These are phyloP conservation scores for Lanistes nyassanus DNA, from an alignment of 1,140 invertebrate genomes.

Conservation along the genomic window DNA sequence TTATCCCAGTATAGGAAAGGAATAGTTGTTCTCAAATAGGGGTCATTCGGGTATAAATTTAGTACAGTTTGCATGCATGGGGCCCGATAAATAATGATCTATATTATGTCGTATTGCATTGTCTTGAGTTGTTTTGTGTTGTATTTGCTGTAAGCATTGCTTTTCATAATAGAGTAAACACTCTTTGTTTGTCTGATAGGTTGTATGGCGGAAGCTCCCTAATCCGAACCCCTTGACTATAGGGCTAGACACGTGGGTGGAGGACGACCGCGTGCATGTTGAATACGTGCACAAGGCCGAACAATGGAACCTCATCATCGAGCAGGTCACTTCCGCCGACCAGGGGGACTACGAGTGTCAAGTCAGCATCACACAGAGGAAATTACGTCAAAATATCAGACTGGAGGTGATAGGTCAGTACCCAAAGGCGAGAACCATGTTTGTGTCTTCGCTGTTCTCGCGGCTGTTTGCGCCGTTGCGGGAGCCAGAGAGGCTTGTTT, in stretches of 20 bases:
- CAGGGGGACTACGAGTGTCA: conserved; percentile 31
- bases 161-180: not conserved
- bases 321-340: conserved; percentile 23
- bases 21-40: too few relatives aligned
- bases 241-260: conserved; percentile 27
- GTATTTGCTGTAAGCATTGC: too few relatives aligned
- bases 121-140: too few relatives aligned
- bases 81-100: too few relatives aligned
- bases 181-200: conserved; percentile 2
- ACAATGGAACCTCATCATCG: conserved; percentile 32
- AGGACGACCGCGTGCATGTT: conserved; percentile 25
- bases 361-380: conserved; percentile 27
- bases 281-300: conserved; percentile 26
- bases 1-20: too few relatives aligned
- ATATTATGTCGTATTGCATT: too few relatives aligned
- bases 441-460: too few relatives aligned
- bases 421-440: not conserved
- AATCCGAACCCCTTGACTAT: conserved; percentile 28
- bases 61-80: too few relatives aligned
- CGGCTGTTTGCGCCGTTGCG: too few relatives aligned
- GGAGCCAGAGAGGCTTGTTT: too few relatives aligned
- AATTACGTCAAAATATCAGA: conserved; percentile 21
- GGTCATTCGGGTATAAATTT: too few relatives aligned
- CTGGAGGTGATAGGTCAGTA: conserved; percentile 32
- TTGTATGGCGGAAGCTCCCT: conserved; percentile 30